A percentile compares a stretch with the other conserved stretches of the same genome.
Conservation (phyloP, 2,113 vertebrate species). For the Meles meles region DNA sequence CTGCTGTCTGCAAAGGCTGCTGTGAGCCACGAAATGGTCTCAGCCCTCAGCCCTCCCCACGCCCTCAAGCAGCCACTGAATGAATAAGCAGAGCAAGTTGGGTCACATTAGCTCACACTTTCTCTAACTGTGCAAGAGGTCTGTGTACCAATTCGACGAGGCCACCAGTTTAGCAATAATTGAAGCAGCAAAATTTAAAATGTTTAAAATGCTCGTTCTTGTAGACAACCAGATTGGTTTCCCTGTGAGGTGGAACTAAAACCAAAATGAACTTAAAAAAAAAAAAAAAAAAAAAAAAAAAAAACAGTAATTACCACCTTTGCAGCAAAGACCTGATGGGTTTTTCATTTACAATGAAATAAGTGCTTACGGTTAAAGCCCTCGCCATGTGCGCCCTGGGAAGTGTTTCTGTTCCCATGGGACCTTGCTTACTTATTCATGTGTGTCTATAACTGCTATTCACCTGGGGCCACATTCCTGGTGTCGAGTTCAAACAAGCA, state of each 20-base stretch:
- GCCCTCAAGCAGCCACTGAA: neutral
- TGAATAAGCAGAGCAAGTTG: neutral
- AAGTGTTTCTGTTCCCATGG: slow-evolving; percentile 31
- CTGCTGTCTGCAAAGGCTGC: neutral
- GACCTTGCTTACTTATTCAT: neutral
- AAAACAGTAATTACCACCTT: neutral
- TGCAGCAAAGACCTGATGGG: neutral
- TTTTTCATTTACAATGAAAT: neutral
- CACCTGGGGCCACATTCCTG: slow-evolving; percentile 16
- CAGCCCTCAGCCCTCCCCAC: too few relatives aligned
- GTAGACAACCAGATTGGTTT: neutral
- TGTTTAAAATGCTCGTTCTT: neutral
- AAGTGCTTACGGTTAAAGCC: neutral
- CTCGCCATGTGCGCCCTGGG: slow-evolving; percentile 16
- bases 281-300: neutral
- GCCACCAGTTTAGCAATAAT: neutral
- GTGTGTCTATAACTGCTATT: neutral
- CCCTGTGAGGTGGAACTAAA: neutral
- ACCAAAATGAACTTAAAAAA: neutral
- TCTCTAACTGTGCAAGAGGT: neutral
- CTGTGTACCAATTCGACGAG: neutral
- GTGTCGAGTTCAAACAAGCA: slow-evolving; percentile 57
- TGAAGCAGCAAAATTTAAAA: neutral
- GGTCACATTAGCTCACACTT: neutral
- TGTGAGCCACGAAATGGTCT: neutral